Conservation (phyloP, 2,113 vertebrate species). For the Tretioscincus oriximinensis region DNA sequence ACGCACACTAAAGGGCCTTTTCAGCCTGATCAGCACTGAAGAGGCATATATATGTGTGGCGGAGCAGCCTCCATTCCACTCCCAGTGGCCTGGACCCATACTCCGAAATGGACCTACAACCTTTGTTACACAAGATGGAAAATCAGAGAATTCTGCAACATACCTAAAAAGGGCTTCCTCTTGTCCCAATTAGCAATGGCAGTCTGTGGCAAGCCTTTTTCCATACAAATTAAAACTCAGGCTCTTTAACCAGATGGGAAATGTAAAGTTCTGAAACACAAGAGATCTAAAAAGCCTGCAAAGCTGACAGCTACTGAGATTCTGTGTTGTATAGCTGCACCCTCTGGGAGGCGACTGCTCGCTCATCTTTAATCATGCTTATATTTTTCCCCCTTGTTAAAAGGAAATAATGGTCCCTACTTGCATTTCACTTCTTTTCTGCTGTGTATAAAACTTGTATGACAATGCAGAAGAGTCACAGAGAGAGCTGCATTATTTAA, state of each 20-base stretch:
- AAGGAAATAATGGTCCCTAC: slow-evolving; percentile 39
- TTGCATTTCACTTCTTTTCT: slow-evolving; percentile 37
- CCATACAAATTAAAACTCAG: slow-evolving; percentile 34
- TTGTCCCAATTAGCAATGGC: not conserved
- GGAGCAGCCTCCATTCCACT: too few relatives aligned
- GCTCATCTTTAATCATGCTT: slow-evolving; percentile 45
- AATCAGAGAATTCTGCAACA: not conserved
- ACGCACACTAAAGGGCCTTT: too few relatives aligned
- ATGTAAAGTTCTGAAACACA: slow-evolving; percentile 13
- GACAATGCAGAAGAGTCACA: slow-evolving; percentile 26
- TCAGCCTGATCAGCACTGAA: too few relatives aligned
- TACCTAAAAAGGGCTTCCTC: not conserved
- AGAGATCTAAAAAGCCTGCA: slow-evolving; percentile 1
- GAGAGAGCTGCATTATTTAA: slow-evolving; percentile 34
- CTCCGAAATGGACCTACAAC: not conserved
- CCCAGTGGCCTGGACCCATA: not conserved
- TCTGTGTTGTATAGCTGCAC: slow-evolving; percentile 25
- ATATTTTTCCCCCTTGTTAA: slow-evolving; percentile 34
- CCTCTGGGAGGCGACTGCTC: slow-evolving; percentile 24
- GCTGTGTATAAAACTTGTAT: slow-evolving; percentile 24
- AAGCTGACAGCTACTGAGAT: slow-evolving; percentile 12
- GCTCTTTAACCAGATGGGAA: not conserved
- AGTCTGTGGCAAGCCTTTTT: slow-evolving; percentile 17
- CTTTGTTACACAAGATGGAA: not conserved
- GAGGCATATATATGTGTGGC: too few relatives aligned